phyloP scores from a whole-genome alignment of 2,888 invertebrate genomes.

The Orthosia cruda region DNA sequence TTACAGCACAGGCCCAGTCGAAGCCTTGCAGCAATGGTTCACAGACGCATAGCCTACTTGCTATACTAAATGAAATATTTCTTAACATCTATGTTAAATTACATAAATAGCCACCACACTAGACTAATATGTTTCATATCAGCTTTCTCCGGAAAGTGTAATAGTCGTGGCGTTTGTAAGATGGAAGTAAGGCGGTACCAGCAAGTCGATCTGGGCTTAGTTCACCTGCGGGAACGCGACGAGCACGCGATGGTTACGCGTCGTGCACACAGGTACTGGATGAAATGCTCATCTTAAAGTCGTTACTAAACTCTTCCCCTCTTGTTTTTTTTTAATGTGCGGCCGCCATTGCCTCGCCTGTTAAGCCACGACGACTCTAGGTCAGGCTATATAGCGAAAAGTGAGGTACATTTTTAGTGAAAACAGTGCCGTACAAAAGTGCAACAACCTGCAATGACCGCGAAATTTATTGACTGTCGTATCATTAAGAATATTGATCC shows the following conservation, averaged over 20 bases:
- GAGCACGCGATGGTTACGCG: neutral
- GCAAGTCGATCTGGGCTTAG: constrained; percentile 8
- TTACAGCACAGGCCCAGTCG: too few relatives aligned
- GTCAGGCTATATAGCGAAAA: too few relatives aligned
- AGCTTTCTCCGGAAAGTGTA: constrained; percentile 5
- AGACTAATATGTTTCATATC: neutral
- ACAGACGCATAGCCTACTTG: too few relatives aligned
- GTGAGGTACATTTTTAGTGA: too few relatives aligned
- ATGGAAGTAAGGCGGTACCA: constrained; percentile 1
- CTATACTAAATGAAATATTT: too few relatives aligned
- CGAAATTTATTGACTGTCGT: too few relatives aligned
- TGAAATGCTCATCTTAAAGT: neutral
- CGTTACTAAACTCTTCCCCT: constrained; percentile 1
- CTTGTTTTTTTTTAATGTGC: neutral
- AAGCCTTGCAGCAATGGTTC: too few relatives aligned
- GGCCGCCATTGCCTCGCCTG: too few relatives aligned
- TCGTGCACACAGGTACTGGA: neutral
- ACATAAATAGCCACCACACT: neutral
- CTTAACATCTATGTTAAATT: neutral
- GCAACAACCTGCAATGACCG: too few relatives aligned
- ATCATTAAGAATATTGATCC: too few relatives aligned
- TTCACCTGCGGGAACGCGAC: neutral
- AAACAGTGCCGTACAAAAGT: too few relatives aligned
- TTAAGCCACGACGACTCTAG: too few relatives aligned
- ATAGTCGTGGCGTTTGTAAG: constrained; percentile 4